phyloP scores from a whole-genome alignment of 2,113 vertebrate genomes.

The Cisticola juncidis region DNA sequence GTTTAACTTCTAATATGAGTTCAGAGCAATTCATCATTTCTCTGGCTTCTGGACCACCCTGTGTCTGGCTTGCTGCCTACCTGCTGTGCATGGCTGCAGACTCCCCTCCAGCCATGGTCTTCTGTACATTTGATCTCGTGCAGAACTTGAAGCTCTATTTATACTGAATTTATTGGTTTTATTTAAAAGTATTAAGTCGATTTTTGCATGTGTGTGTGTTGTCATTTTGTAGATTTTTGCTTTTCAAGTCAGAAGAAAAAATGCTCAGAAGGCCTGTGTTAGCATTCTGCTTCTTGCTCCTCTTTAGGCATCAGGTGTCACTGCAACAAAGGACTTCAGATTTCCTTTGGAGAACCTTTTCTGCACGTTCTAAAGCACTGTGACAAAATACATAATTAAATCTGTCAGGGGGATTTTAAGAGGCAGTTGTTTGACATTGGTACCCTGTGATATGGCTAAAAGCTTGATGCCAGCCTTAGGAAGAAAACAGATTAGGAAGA shows the following conservation, averaged over 20 bases:
- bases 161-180: background rate
- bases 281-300: background rate
- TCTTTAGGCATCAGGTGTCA: background rate
- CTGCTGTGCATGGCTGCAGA: background rate
- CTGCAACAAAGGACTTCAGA: background rate
- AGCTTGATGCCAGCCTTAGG: background rate
- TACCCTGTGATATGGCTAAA: background rate
- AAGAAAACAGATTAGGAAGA: background rate
- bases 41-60: background rate
- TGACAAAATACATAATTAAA: background rate
- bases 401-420: background rate
- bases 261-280: background rate
- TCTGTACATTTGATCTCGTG: background rate
- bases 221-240: background rate
- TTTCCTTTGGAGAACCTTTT: background rate
- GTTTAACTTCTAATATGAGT: background rate
- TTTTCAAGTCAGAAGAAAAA: background rate
- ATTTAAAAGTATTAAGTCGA: background rate
- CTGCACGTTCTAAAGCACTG: background rate
- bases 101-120: background rate
- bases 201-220: background rate
- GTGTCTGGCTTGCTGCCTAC: background rate
- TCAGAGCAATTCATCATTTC: background rate
- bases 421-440: background rate
- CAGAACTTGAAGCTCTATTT: background rate